Evolutionary conservation across 2,113 vertebrate species (phyloP).

Genomic region (Suncus etruscus): DNA sequence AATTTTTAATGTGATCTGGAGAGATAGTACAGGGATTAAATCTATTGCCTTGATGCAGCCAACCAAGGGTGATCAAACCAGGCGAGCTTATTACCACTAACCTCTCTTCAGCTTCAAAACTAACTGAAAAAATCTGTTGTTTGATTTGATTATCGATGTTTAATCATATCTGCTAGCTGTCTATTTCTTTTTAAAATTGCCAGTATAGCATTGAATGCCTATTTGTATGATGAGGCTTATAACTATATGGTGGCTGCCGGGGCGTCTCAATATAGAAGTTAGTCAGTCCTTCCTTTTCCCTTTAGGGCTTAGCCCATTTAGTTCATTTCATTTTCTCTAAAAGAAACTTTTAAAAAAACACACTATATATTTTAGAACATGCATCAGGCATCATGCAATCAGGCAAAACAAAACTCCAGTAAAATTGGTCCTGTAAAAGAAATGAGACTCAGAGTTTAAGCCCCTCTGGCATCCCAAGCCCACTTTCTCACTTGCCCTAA

Average conservation of each 20-base stretch:
- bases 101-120: too few species aligned
- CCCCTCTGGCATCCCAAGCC: rapidly evolving
- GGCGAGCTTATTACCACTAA: too few species aligned
- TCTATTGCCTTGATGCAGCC: too few species aligned
- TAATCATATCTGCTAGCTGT: too few species aligned
- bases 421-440: background rate
- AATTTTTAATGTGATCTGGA: too few species aligned
- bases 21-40: too few species aligned
- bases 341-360: background rate
- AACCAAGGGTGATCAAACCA: too few species aligned
- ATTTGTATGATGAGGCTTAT: background rate
- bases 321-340: background rate
- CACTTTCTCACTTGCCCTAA: background rate
- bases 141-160: too few species aligned
- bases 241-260: rapidly evolving
- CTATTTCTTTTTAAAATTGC: background rate
- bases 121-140: too few species aligned
- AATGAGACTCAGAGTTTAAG: background rate
- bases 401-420: background rate
- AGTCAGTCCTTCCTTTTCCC: background rate
- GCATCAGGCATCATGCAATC: background rate
- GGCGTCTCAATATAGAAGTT: background rate
- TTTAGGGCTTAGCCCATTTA: background rate
- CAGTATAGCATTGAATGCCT: background rate
- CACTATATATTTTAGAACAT: background rate